Percentiles rank a stretch among this genome's conserved stretches.
phyloP scores from a whole-genome alignment of 2,888 invertebrate genomes.

The Nematopogon swammerdamellus region DNA sequence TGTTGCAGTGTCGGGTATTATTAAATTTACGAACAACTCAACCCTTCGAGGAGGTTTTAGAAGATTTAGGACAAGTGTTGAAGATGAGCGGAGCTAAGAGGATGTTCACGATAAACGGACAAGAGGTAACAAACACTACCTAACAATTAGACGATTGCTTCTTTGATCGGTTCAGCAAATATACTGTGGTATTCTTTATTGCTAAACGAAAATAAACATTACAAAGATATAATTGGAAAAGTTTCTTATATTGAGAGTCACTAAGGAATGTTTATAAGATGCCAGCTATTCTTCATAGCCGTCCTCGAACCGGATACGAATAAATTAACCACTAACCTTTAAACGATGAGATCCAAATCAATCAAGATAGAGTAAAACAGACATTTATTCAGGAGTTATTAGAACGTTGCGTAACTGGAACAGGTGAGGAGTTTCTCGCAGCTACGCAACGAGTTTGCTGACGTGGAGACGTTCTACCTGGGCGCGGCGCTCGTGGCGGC shows the following conservation, averaged over 20 bases:
- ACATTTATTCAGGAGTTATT: too few relatives aligned
- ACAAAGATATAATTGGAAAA: too few relatives aligned
- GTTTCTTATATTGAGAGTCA: too few relatives aligned
- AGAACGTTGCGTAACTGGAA: slow-evolving; percentile 2
- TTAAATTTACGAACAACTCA: slow-evolving; percentile 89
- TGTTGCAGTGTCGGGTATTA: slow-evolving; percentile 77
- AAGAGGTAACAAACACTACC: slow-evolving; percentile 64
- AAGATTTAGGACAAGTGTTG: slow-evolving; percentile 88
- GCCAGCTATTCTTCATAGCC: too few relatives aligned
- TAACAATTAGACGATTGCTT: neutral
- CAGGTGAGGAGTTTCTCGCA: slow-evolving; percentile 93
- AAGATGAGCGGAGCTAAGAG: slow-evolving; percentile 88
- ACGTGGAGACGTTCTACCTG: slow-evolving; percentile 88
- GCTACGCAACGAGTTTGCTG: slow-evolving; percentile 86
- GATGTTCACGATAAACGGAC: slow-evolving; percentile 89
- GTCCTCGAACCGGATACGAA: too few relatives aligned
- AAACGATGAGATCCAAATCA: too few relatives aligned
- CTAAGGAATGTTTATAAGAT: too few relatives aligned
- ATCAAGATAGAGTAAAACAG: too few relatives aligned
- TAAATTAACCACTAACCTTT: too few relatives aligned
- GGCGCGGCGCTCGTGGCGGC: slow-evolving; percentile 48
- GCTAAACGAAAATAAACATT: too few relatives aligned
- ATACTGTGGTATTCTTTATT: too few relatives aligned
- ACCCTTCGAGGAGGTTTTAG: slow-evolving; percentile 91
- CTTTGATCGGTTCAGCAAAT: neutral